Evolutionary conservation across 2,888 invertebrate species (phyloP), one percentile per base, ranked within the genome.

Genomic region (Andrena haemorrhoa): DNA sequence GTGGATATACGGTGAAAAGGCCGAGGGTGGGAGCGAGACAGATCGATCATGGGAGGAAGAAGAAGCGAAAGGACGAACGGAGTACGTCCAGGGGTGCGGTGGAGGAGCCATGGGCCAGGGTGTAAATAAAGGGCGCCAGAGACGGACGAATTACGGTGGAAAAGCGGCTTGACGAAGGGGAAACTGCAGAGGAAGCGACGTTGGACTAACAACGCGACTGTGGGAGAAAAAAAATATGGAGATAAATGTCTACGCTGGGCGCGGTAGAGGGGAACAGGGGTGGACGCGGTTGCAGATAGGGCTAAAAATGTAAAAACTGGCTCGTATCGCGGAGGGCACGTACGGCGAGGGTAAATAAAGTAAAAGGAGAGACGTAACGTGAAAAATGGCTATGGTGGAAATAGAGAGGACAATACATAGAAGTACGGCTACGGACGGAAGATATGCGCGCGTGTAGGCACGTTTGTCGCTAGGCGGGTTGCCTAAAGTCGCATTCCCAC

Each of bases 21-120:
- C 31, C 26, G 60, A 12, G 41, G 31, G 70, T n/a, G 41, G 56
- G 53, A 69, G 33, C 33, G 61, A 73, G 78, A 79, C 35, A 41
- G 71, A 76, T 77, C 61, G 79, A 77, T 66, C 12, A 26, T n/a
- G 0, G 35, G 63, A 23, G 4, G n/a, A 56, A 23, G 16, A 31
- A 6, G 26, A 26, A n/a, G n/a, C n/a, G 16, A 20, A 5, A 6
- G 49, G 16, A 1, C 33, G 26, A 26, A 33, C 8, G 35, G 16
- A 10, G 31, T 1, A 4, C 2, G n/a, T 10, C 49, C 47, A 8
- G 10, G n/a, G 7, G 29, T 10, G 20, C 23, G 65, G 35, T 12
- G 58, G 53, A 12, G 58, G 16, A 12, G 35, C 10, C 33, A 29
- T 7, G 60, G 29, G 20, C 12, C 10, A 47, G 20, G 16, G 29